A percentile compares a stretch with the other conserved stretches of the same genome.
Conservation (phyloP, 2,113 vertebrate species). For the Tetrao urogallus region DNA sequence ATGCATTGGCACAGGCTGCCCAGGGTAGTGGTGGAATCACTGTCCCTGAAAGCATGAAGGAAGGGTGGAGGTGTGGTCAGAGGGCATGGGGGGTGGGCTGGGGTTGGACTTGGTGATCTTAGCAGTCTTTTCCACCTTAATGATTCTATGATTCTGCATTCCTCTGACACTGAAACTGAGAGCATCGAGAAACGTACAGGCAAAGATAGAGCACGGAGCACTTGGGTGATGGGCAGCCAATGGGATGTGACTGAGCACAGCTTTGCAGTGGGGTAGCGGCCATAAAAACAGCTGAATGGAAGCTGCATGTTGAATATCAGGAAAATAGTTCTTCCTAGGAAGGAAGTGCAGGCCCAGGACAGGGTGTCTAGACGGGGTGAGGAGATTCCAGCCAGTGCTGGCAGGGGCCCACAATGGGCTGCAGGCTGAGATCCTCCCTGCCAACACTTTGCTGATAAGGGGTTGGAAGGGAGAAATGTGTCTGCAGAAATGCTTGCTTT, state of each 20-base stretch:
- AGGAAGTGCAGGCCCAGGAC: conserved; percentile 37
- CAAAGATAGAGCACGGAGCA: not conserved
- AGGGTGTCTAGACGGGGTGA: conserved; percentile 47
- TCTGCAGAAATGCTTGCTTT: conserved; percentile 30
- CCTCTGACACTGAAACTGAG: not conserved
- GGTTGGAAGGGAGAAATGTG: conserved; percentile 8
- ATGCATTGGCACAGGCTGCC: too few species aligned
- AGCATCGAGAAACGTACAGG: not conserved
- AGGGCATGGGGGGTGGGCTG: too few species aligned
- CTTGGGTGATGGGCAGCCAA: accelerated
- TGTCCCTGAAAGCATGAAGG: too few species aligned
- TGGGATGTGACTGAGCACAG: accelerated
- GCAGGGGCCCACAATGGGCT: not conserved
- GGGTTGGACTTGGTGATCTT: too few species aligned
- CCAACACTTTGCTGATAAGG: conserved; percentile 47
- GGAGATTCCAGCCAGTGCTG: conserved; percentile 32
- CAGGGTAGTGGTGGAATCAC: too few species aligned
- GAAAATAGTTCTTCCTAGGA: conserved; percentile 14
- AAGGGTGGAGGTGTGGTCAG: too few species aligned
- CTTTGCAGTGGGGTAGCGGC: not conserved
- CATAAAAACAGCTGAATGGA: not conserved
- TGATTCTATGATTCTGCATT: too few species aligned
- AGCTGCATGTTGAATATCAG: not conserved
- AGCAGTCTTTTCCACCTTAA: too few species aligned
- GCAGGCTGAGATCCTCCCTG: not conserved